Evolutionary conservation across 1,140 invertebrate species (phyloP).

Genomic region (Aphelinus certus): DNA sequence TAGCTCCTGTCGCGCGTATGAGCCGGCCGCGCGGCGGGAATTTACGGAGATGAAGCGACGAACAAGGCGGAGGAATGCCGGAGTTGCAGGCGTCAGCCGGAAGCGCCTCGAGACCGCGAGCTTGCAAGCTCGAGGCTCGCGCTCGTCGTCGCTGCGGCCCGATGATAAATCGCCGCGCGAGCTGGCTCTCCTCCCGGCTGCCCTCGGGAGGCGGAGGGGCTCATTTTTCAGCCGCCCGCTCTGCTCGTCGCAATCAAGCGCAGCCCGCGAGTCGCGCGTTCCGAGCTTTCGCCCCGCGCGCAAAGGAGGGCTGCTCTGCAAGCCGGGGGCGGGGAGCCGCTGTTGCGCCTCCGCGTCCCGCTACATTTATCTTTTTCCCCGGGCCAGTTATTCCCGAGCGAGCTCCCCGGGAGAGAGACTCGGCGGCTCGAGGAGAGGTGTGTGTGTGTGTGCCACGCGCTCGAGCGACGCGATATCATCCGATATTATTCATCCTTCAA

Average conservation of each 20-base stretch:
- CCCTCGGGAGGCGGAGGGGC: neutral
- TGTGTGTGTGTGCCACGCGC: too few species aligned
- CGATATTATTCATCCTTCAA: slow-evolving; percentile 22
- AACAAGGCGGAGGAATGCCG: neutral
- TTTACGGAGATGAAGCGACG: neutral
- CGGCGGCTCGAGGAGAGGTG: neutral
- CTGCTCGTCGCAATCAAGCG: slow-evolving; percentile 25
- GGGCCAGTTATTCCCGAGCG: slow-evolving; percentile 8
- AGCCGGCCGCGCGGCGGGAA: too few species aligned
- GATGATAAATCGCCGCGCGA: slow-evolving; percentile 23
- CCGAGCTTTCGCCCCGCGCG: neutral
- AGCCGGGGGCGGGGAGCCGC: neutral
- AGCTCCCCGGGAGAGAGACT: too few species aligned
- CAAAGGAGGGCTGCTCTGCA: neutral
- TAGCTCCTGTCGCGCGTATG: too few species aligned
- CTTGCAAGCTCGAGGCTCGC: neutral
- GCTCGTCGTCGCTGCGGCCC: slow-evolving; percentile 6
- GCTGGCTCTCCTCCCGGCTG: neutral
- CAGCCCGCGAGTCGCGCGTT: slow-evolving; percentile 15
- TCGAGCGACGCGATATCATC: slow-evolving; percentile 7
- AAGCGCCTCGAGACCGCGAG: neutral
- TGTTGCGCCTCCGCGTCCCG: neutral
- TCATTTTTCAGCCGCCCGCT: slow-evolving; percentile 16
- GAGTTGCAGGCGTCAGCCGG: neutral
- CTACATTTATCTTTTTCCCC: slow-evolving; percentile 24